Evolutionary conservation across 2,797 vertebrate genomes (phyloP).

Genomic region (Cryptoblepharus egeriae): DNA sequence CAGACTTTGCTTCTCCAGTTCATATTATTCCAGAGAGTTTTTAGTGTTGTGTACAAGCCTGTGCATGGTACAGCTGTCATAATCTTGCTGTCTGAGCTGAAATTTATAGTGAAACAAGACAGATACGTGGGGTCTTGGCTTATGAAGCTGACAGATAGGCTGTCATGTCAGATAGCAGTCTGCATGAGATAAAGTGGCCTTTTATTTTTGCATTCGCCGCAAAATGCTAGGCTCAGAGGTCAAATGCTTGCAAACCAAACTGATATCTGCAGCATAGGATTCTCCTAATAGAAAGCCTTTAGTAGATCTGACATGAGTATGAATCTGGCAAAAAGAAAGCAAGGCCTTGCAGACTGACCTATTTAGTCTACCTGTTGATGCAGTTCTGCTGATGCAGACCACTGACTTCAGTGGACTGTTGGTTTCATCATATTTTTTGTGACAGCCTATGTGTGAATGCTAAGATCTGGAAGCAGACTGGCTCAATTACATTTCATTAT

Average conservation of each 20-base stretch:
- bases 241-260: conserved; percentile 44
- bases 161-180: conserved; percentile 59
- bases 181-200: conserved; percentile 46
- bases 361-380: background rate
- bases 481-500: background rate
- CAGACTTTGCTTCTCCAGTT: conserved; percentile 20
- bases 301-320: conserved; percentile 9
- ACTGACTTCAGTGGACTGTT: background rate
- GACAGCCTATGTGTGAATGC: background rate
- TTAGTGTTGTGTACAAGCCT: conserved; percentile 35
- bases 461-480: background rate
- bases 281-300: background rate
- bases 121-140: conserved; percentile 60
- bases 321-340: background rate
- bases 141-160: conserved; percentile 65
- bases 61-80: conserved; percentile 62
- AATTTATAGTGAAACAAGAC: conserved; percentile 59
- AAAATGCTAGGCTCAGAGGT: conserved; percentile 12
- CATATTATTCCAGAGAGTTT: conserved; percentile 47
- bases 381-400: background rate
- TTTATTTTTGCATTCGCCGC: conserved; percentile 48
- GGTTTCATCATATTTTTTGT: background rate
- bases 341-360: background rate
- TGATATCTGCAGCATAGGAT: conserved; percentile 6
- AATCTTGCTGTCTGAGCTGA: conserved; percentile 56